Evolutionary conservation across 1,140 invertebrate species (phyloP), one percentile per base, ranked within the genome.

Genomic region (Psilanteris sp.): DNA sequence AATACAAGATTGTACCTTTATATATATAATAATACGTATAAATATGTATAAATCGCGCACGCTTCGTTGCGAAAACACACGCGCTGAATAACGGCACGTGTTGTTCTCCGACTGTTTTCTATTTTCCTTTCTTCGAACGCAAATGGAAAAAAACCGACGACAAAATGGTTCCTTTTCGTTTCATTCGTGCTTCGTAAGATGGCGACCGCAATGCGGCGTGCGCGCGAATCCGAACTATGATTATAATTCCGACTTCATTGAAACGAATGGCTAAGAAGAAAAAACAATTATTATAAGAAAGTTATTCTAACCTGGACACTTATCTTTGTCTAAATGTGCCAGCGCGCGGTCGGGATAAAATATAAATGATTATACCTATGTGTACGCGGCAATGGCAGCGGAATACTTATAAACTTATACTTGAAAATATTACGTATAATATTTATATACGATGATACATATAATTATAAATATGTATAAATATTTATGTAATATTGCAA

Each of bases 401-500:
- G 64, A 80, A 81, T 83, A 84, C 68, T 78, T 84, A 74, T 75
- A 26, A 81, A 71, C 79, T 85, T 84, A 85, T 84, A 85, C 52
- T 76, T 75, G 76, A 62, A 77, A 39, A 80, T 75, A 80, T 77
- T 76, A 70, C 57, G 79, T 79, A 81, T 70, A 77, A 79, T 74
- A 78, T 75, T 80, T 79, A 81, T 76, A 76, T 76, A 59, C 57
- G 64, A 43, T 59, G 48, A 62, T 78, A 74, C 74, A 80, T 72
- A 62, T 48, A 72, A 48, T 55, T 67, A 57, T 68, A 68, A 50
- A 79, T 80, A 78, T 81, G 67, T 73, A 73, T 79, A 83, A 79
- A 85, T 79, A 85, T 83, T 84, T 81, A 84, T 81, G 84, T 77
- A 85, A 85, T 85, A 87, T 83, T 86, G 80, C 83, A 85, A 66